phyloP scores from a whole-genome alignment of 2,113 vertebrate species.

The Erythrolamprus reginae region DNA sequence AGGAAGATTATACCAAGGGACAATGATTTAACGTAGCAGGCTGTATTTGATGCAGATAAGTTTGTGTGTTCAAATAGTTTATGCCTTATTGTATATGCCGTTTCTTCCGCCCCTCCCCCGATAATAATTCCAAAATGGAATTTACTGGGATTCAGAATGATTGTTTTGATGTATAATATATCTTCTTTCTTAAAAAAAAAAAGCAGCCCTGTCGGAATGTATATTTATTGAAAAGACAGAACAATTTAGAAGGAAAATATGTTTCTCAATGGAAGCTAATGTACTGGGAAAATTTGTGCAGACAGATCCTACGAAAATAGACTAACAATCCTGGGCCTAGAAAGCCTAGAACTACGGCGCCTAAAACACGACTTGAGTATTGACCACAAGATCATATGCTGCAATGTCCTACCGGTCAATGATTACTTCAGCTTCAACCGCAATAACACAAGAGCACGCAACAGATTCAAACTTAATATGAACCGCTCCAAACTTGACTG shows the following conservation, averaged over 20 bases:
- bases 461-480: too few relatives aligned
- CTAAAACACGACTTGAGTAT: too few relatives aligned
- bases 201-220: background rate
- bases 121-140: background rate
- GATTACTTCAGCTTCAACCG: too few relatives aligned
- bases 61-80: background rate
- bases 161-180: background rate
- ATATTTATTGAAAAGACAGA: background rate
- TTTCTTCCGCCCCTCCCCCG: rapidly evolving
- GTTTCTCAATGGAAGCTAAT: slow-evolving; percentile 1
- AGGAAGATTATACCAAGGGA: background rate
- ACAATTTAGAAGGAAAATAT: slow-evolving; percentile 2
- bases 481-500: too few relatives aligned
- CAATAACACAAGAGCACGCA: too few relatives aligned
- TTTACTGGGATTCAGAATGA: background rate
- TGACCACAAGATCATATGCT: too few relatives aligned
- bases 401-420: too few relatives aligned
- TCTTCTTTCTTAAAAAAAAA: background rate
- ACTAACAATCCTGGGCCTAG: too few relatives aligned
- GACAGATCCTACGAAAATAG: too few relatives aligned
- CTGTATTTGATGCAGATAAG: background rate
- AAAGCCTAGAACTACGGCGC: too few relatives aligned
- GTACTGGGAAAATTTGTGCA: background rate
- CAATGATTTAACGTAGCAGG: background rate
- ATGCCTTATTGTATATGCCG: background rate